phyloP scores from a whole-genome alignment of 2,888 invertebrate genomes.

The Torymus texanus region DNA sequence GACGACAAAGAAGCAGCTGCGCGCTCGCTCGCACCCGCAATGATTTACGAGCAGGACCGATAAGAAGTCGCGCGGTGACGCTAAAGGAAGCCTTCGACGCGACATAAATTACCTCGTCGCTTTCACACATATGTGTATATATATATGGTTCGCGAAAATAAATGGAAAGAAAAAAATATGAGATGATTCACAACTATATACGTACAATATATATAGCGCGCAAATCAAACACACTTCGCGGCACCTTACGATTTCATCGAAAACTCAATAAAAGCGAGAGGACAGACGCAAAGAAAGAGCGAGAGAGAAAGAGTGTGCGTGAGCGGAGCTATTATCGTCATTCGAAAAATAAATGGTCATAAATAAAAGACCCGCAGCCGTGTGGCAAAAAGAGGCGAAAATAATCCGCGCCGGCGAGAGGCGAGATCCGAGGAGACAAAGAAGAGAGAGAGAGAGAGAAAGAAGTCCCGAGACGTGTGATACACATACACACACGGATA shows the following conservation, averaged over 20 bases:
- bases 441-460: background rate
- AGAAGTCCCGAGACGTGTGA: no score
- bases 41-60: constrained; percentile 55
- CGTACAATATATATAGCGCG: background rate
- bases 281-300: background rate
- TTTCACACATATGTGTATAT: constrained; percentile 1
- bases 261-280: constrained; percentile 7
- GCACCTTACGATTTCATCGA: background rate
- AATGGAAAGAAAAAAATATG: constrained; percentile 7
- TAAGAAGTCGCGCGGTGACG: constrained; percentile 51
- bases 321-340: constrained; percentile 10
- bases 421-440: constrained; percentile 2
- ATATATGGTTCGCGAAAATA: constrained; percentile 16
- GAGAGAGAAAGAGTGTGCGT: background rate
- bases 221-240: background rate
- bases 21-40: constrained; percentile 27
- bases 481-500: background rate
- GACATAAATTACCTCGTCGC: constrained; percentile 52
- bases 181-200: constrained; percentile 28
- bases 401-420: constrained; percentile 8
- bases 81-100: constrained; percentile 53
- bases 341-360: constrained; percentile 21
- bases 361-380: constrained; percentile 1
- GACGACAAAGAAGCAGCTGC: constrained; percentile 52
- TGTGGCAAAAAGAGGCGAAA: constrained; percentile 3